Base-by-base conservation (phyloP, 1,140 invertebrate genomes). In the Habropoda laboriosa region DNA sequence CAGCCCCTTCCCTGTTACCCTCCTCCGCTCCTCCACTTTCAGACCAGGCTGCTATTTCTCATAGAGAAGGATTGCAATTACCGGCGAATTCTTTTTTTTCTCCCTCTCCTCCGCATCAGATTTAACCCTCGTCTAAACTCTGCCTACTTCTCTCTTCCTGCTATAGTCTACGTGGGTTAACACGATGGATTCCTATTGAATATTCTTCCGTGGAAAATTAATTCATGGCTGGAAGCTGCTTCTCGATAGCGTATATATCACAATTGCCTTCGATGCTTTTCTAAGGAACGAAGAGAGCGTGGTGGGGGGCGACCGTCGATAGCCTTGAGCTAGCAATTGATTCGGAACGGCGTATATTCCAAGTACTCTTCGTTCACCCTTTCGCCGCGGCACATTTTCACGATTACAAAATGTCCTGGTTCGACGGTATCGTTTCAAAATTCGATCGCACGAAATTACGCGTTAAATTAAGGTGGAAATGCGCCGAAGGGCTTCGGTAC, bases 1-100 rank as follows among this genome's bases (percentile, higher is more conserved):
- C 76, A 38, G 79, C 63, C 74, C 79, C 66, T 58, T 51, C 55
- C 24, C 47, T 81, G 45, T 32, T 27, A 42, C 55, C 75, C 58
- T 51, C 32, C 42, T 71, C 13, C n/a, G 24, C 49, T 24, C 18
- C 63, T 8, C 27, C 21, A 32, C 16, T 32, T n/a, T n/a, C n/a
- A n/a, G 16, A 6, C 0, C 63, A n/a, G 24, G 7, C 13, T 38
- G 38, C 40, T 55, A 60, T 79, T 60, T 51, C 42, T 79, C 42
- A n/a, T 40, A n/a, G 35, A 32, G 35, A 55, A 64, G 16, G 30
- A 40, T 53, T 30, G 35, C 58, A 10, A 40, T 40, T 63, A 42
- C 24, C 1, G n/a, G 4, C 3, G 49, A 55, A 40, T 70, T 70
- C 30, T 35, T 32, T 18, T n/a, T n/a, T n/a, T n/a, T n/a, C n/a